Conservation (phyloP, 2,113 vertebrate genomes). For the Daboia siamensis region DNA sequence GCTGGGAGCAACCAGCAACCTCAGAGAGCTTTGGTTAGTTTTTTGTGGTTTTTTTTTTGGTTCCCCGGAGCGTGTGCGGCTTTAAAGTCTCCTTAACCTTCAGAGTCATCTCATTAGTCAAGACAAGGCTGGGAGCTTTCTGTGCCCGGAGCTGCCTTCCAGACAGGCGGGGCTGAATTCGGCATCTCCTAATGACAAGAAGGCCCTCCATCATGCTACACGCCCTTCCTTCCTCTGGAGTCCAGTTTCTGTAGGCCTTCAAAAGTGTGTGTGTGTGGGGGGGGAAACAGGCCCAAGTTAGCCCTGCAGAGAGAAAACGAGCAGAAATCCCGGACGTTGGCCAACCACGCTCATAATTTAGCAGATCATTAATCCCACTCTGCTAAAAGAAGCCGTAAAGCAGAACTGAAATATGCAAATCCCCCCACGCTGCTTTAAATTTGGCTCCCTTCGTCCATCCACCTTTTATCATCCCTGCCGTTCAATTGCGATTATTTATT, state of each 20-base stretch:
- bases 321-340: slow-evolving; percentile 47
- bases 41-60: no score
- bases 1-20: background rate
- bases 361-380: slow-evolving; percentile 73
- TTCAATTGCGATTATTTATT: slow-evolving; percentile 56
- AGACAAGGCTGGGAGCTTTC: background rate
- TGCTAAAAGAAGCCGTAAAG: slow-evolving; percentile 68
- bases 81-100: slow-evolving; percentile 9
- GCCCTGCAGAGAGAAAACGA: slow-evolving; percentile 41
- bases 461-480: slow-evolving; percentile 54
- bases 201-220: no score
- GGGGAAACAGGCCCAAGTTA: slow-evolving; percentile 53
- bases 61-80: background rate
- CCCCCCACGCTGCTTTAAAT: slow-evolving; percentile 64
- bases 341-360: slow-evolving; percentile 69
- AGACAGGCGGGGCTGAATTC: background rate
- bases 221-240: background rate
- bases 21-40: background rate
- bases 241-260: slow-evolving; percentile 48
- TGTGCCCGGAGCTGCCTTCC: background rate
- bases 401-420: slow-evolving; percentile 75
- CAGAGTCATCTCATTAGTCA: slow-evolving; percentile 18
- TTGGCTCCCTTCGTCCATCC: slow-evolving; percentile 68
- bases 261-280: background rate
- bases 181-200: background rate